These are phyloP conservation scores for Nettapus auritus DNA, from an alignment of 2,113 vertebrate species.

Conservation along the genomic window DNA sequence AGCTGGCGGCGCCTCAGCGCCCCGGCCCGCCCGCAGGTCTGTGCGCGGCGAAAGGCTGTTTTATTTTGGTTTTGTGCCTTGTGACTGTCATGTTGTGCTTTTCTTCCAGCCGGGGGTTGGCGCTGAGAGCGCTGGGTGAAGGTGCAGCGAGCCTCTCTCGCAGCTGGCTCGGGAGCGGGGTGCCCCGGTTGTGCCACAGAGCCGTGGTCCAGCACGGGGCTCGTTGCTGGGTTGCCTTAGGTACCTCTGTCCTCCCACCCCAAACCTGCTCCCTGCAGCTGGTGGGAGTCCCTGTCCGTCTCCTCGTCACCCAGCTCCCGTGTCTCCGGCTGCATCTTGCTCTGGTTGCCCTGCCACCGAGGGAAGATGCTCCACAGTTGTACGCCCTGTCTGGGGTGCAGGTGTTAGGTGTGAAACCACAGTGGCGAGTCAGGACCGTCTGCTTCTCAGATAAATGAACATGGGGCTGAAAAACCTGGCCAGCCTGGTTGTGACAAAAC, in stretches of 20 bases:
- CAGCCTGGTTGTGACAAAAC: neutral
- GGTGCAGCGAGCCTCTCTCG: constrained; percentile 63
- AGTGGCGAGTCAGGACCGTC: fast-evolving
- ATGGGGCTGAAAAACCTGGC: neutral
- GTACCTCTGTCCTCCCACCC: neutral
- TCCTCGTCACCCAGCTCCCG: neutral
- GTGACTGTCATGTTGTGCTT: no score
- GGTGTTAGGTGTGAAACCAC: neutral
- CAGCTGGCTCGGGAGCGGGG: neutral
- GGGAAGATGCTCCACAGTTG: neutral
- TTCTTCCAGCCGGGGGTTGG: constrained; percentile 61
- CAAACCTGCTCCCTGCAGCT: neutral
- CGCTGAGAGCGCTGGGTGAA: constrained; percentile 77
- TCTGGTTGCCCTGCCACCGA: neutral
- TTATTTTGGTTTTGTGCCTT: no score
- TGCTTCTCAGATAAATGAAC: neutral
- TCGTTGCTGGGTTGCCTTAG: neutral
- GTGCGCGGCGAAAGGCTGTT: no score
- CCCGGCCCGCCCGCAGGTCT: neutral
- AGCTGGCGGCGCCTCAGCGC: constrained; percentile 75
- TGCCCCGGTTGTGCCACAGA: neutral
- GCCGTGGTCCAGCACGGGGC: fast-evolving
- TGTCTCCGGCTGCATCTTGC: neutral
- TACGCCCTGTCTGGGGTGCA: fast-evolving
- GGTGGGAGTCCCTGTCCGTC: neutral